Evolutionary conservation across 1,140 invertebrate species (phyloP), one percentile per base, ranked within the genome.

Genomic region (Pinna nobilis): DNA sequence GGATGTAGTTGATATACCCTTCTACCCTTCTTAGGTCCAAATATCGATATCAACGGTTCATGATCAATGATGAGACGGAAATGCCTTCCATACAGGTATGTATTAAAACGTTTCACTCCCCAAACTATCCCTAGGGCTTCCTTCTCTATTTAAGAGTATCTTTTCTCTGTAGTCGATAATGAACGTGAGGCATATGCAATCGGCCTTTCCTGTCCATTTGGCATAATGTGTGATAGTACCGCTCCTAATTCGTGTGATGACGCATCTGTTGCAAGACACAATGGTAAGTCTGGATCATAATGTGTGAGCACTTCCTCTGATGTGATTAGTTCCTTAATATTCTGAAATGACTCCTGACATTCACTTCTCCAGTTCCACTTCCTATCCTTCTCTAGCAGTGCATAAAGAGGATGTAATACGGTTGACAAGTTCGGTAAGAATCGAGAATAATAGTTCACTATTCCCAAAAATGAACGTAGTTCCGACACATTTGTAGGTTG

Each of bases 61-160:
- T 90, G 87, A 69, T 90, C 89, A 20, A 82, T 89, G 23, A 79
- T 49, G 3, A 88, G 50, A 23, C 67, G 79, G 55, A 87, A 84
- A 11, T 75, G 66, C 47, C 81, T 77, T 57, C 88, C 91, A 81
- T 82, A 90, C 4, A 91, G 55, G 77, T 90, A 92, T 39, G 90
- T 77, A 37, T 91, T 85, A 80, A 92, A 92, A 79, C 90, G 90
- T 67, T 88, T 87, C 5, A 92, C 85, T 4, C 87, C 89, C 80
- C 85, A 92, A 1, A 92, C 70, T 13, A 92, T 88, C 2, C 88
- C 87, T n/a, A 91, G 76, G 7, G 88, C 90, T 84, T 93, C 91
- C 77, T 88, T 91, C 37, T 93, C 90, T 30, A 91, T 89, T 70
- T 90, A 88, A 11, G 86, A 70, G 60, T 92, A 91, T 63, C 88